These are phyloP conservation scores for Aleiodes testaceus DNA, from an alignment of 2,888 invertebrate species.

Conservation along the genomic window DNA sequence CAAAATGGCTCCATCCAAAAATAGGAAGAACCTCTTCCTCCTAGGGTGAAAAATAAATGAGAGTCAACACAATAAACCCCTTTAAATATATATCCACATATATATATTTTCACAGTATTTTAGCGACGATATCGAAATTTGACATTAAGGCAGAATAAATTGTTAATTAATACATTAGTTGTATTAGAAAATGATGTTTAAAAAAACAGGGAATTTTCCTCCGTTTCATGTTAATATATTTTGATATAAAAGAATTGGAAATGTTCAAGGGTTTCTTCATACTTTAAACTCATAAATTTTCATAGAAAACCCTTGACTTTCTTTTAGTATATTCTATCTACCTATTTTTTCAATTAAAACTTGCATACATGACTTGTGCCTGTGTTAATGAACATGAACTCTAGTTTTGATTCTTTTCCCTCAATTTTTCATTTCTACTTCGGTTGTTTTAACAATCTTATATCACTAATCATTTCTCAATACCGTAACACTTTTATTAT, in stretches of 20 bases:
- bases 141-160: slow-evolving; percentile 58
- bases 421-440: slow-evolving; percentile 41
- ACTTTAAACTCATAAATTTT: slow-evolving; percentile 33
- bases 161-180: slow-evolving; percentile 69
- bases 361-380: slow-evolving; percentile 54
- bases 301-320: neutral
- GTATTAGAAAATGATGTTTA: slow-evolving; percentile 59
- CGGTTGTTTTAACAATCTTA: slow-evolving; percentile 36
- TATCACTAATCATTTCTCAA: slow-evolving; percentile 37
- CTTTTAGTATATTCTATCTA: slow-evolving; percentile 49
- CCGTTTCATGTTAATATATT: slow-evolving; percentile 49
- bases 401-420: slow-evolving; percentile 58
- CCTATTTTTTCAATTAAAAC: slow-evolving; percentile 40
- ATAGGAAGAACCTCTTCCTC: neutral
- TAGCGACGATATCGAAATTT: slow-evolving; percentile 69
- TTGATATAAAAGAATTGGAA: slow-evolving; percentile 54
- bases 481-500: slow-evolving; percentile 39
- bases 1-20: neutral
- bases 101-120: slow-evolving; percentile 66
- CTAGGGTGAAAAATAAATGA: slow-evolving; percentile 22
- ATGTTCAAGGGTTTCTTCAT: slow-evolving; percentile 54
- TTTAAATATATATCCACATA: slow-evolving; percentile 49
- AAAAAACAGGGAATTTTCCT: slow-evolving; percentile 46
- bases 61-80: slow-evolving; percentile 40
- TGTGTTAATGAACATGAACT: slow-evolving; percentile 53